Evolutionary conservation across 2,113 vertebrate genomes (phyloP).

Genomic region (Pantherophis guttatus): DNA sequence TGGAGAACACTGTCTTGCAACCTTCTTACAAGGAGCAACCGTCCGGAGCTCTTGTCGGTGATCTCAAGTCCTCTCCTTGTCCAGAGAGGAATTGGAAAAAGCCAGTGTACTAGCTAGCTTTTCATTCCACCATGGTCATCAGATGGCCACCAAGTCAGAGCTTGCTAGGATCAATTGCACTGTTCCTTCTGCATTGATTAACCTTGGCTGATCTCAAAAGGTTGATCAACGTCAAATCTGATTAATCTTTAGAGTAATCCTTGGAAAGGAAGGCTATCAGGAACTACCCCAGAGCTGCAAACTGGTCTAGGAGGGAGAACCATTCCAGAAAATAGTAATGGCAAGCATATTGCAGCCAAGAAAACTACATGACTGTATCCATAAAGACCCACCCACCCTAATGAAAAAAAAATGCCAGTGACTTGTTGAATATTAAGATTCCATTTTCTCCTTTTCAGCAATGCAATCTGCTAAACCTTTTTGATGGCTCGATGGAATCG

Average conservation of each 20-base stretch:
- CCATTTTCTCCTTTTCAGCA: neutral
- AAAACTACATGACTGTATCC: neutral
- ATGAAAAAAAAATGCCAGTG: neutral
- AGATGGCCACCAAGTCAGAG: neutral
- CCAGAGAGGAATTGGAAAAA: neutral
- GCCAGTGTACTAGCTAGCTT: neutral
- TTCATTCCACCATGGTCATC: neutral
- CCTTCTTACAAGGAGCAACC: too few relatives aligned
- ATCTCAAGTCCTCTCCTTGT: too few relatives aligned
- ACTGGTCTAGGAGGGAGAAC: neutral
- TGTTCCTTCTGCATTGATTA: neutral
- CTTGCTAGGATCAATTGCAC: neutral
- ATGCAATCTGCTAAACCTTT: neutral
- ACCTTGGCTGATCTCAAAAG: neutral
- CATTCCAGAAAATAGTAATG: neutral
- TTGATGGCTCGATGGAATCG: neutral
- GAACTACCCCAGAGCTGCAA: neutral
- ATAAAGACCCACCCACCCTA: neutral
- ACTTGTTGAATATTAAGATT: neutral
- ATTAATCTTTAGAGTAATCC: neutral
- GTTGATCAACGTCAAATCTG: neutral
- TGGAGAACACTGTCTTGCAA: too few relatives aligned
- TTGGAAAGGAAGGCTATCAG: neutral
- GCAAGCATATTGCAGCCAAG: neutral
- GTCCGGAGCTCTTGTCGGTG: too few relatives aligned